Conservation (phyloP, 2,888 invertebrate genomes). For the Stenchaetothrips biformis region DNA sequence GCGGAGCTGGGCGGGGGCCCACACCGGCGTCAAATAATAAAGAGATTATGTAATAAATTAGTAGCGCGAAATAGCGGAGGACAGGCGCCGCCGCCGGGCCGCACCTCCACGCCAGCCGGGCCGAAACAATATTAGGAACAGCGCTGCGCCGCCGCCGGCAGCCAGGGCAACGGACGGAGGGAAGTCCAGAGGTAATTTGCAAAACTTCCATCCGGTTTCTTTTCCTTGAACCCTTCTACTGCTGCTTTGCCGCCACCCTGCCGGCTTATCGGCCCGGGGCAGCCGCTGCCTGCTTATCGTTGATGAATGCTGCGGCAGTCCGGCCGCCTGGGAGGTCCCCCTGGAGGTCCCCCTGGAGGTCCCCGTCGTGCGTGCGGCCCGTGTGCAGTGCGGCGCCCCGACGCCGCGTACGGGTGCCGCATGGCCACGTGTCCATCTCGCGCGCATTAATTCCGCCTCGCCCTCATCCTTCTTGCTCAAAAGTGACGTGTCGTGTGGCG, state of each 20-base stretch:
- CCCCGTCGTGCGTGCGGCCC: background rate
- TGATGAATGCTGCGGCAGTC: background rate
- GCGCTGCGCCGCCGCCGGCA: background rate
- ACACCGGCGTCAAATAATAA: constrained; percentile 20
- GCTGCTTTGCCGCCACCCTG: background rate
- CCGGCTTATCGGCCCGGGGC: background rate
- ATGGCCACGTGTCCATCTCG: background rate
- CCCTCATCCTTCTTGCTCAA: constrained; percentile 20
- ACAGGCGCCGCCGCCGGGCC: background rate
- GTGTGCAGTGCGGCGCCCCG: background rate
- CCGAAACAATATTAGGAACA: background rate
- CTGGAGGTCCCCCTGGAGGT: background rate
- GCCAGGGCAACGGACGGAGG: background rate
- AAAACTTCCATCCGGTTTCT: no score
- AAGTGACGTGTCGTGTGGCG: constrained; percentile 2
- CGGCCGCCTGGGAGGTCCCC: background rate
- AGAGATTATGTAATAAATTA: constrained; percentile 24
- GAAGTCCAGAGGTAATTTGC: background rate
- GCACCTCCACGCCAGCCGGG: background rate
- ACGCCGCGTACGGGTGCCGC: background rate
- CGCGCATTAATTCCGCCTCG: background rate
- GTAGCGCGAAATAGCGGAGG: constrained; percentile 2
- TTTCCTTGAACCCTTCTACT: background rate
- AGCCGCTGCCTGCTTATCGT: background rate
- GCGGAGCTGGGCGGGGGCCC: background rate